Conservation (phyloP, 35 echinoderm and acorn worm species). For the Anneissia japonica region DNA sequence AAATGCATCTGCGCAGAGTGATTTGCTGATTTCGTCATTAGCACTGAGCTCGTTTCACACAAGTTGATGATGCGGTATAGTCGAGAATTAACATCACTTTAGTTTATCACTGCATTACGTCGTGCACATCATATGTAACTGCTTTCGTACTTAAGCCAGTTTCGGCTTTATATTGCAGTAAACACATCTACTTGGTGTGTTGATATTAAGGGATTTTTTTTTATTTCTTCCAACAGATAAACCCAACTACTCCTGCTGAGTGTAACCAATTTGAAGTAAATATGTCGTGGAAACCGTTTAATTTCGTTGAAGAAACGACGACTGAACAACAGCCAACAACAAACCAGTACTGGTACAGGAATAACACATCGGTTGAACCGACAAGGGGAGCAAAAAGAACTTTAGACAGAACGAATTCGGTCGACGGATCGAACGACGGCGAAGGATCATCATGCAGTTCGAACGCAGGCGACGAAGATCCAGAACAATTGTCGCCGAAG, state of each 20-base stretch:
- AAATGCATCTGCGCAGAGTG: background rate
- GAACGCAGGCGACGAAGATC: background rate
- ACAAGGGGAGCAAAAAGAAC: background rate
- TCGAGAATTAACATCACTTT: background rate
- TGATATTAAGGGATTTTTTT: background rate
- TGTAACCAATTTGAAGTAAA: background rate
- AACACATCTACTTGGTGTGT: background rate
- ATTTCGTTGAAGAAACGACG: background rate
- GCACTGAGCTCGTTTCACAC: background rate
- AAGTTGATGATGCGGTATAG: background rate
- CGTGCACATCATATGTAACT: background rate
- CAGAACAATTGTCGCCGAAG: background rate
- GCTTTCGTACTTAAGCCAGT: background rate
- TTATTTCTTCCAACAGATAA: background rate
- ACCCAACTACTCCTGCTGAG: background rate
- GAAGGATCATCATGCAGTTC: background rate
- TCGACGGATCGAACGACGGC: background rate
- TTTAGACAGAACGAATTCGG: background rate
- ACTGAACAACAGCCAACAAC: background rate
- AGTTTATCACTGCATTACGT: background rate
- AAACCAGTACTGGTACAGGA: background rate
- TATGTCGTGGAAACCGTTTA: background rate
- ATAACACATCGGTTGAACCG: background rate
- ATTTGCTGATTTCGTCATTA: background rate
- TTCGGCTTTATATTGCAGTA: background rate